phyloP scores from a whole-genome alignment of 2,888 invertebrate genomes.

The Sepioteuthis lessoniana region DNA sequence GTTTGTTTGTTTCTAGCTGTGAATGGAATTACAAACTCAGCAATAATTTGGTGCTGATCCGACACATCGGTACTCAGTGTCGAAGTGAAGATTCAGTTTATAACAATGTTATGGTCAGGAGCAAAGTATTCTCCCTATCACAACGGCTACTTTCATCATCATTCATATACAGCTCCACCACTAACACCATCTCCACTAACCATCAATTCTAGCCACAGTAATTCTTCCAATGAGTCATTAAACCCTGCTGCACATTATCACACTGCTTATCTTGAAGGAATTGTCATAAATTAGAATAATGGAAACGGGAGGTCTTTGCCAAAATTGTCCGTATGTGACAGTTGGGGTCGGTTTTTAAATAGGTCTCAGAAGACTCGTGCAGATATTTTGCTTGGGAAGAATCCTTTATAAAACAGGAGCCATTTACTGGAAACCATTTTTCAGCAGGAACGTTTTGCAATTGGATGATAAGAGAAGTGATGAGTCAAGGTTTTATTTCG shows the following conservation, averaged over 20 bases:
- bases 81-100: not conserved
- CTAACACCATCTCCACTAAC: not conserved
- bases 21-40: not conserved
- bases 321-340: not conserved
- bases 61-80: not conserved
- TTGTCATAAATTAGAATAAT: constrained; percentile 6
- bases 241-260: not conserved
- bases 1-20: not conserved
- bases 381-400: not conserved
- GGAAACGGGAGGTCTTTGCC: not conserved
- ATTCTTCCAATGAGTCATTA: not conserved
- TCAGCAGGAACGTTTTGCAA: not conserved
- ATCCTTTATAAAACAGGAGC: not conserved
- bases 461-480: not conserved
- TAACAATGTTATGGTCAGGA: not conserved
- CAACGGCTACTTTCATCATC: not conserved
- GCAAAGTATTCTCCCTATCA: not conserved
- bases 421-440: not conserved
- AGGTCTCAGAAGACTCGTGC: no score
- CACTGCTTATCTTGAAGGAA: not conserved
- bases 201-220: not conserved
- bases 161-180: not conserved
- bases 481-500: not conserved
- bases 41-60: not conserved
- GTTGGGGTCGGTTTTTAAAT: not conserved